Percentiles rank a stretch among this genome's conserved stretches.
Evolutionary conservation across 2,888 invertebrate species (phyloP).

Genomic region (Drosophila anceps): DNA sequence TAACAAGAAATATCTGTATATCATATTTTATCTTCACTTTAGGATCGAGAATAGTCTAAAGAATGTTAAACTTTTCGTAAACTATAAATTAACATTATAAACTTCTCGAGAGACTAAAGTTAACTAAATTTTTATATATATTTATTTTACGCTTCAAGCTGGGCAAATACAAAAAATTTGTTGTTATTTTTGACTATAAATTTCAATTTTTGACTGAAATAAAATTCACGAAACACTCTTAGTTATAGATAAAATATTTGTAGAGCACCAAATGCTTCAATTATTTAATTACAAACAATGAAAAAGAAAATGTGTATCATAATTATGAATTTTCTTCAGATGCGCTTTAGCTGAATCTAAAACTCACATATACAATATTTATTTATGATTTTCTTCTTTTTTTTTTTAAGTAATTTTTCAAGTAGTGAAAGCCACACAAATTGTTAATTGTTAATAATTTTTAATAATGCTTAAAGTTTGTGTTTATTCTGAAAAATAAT

Average conservation of each 20-base stretch:
- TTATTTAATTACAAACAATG: background rate
- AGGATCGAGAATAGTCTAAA: too few relatives aligned
- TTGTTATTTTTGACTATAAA: too few relatives aligned
- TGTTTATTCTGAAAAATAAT: background rate
- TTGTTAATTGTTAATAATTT: background rate
- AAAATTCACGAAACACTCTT: too few relatives aligned
- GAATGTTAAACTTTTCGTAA: too few relatives aligned
- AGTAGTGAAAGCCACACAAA: slow-evolving; percentile 29
- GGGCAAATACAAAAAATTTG: too few relatives aligned
- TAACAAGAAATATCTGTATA: too few relatives aligned
- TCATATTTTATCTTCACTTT: too few relatives aligned
- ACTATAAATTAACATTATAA: too few relatives aligned
- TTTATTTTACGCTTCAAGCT: too few relatives aligned
- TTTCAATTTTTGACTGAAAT: too few relatives aligned
- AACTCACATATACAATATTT: background rate
- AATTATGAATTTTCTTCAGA: background rate
- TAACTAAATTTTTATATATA: too few relatives aligned
- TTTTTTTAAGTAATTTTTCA: background rate
- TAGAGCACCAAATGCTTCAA: background rate
- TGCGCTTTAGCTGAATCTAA: background rate
- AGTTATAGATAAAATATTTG: background rate
- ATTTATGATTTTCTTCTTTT: background rate
- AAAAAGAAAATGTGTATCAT: background rate
- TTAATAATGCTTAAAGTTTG: background rate
- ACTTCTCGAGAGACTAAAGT: too few relatives aligned